A percentile compares a stretch with the other conserved stretches of the same genome.
Conservation (phyloP, 2,888 invertebrate species). For the Volucella inanis region DNA sequence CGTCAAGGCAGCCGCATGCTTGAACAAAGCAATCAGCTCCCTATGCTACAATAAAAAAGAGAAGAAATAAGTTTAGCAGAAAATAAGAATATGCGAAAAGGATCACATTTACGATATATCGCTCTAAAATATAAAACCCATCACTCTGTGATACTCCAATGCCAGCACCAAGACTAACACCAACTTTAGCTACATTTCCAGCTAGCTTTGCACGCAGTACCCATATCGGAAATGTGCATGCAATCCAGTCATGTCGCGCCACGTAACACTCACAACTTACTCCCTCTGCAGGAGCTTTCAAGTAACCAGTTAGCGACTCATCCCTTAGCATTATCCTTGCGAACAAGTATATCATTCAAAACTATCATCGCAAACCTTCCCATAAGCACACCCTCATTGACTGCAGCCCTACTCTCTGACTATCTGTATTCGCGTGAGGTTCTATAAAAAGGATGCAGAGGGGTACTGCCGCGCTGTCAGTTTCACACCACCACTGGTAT, state of each 20-base stretch:
- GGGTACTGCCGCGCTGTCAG: slow-evolving; percentile 37
- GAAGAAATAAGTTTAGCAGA: too few relatives aligned
- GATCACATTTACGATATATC: slow-evolving; percentile 24
- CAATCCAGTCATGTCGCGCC: slow-evolving; percentile 67
- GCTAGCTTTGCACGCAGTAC: background rate
- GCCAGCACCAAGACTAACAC: background rate
- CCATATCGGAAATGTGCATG: slow-evolving; percentile 55
- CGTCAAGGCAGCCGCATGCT: slow-evolving; percentile 31
- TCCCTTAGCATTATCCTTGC: slow-evolving; percentile 61
- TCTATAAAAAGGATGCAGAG: slow-evolving; percentile 6
- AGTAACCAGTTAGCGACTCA: slow-evolving; percentile 73
- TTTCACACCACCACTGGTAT: slow-evolving; percentile 48
- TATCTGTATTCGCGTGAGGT: slow-evolving; percentile 22
- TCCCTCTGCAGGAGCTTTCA: slow-evolving; percentile 71
- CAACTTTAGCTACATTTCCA: too few relatives aligned
- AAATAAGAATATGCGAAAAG: slow-evolving; percentile 25
- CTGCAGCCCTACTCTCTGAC: slow-evolving; percentile 6
- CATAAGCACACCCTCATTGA: background rate
- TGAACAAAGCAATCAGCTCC: slow-evolving; percentile 64
- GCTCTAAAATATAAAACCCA: slow-evolving; percentile 46
- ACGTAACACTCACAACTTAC: slow-evolving; percentile 69
- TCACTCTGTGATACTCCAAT: slow-evolving; percentile 12
- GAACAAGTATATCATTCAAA: slow-evolving; percentile 71
- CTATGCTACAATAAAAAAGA: slow-evolving; percentile 38
- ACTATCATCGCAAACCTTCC: slow-evolving; percentile 59